Evolutionary conservation across 2,797 vertebrate genomes (phyloP).

Genomic region (Podarcis siculus): DNA sequence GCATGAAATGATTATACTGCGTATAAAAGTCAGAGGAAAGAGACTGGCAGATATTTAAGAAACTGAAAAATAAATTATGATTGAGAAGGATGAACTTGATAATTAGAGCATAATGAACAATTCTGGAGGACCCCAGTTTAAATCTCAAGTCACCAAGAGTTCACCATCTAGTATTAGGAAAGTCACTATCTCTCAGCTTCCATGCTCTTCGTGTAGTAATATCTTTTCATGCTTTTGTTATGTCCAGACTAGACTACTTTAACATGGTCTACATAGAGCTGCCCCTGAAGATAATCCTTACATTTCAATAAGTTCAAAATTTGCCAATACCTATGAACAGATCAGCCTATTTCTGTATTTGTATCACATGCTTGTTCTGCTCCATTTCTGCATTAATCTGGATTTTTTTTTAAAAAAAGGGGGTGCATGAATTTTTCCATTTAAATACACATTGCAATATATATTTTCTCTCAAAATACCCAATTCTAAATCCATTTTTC

Average conservation of each 20-base stretch:
- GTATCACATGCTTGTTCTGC: no score
- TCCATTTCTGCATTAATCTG: no score
- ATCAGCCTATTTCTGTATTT: no score
- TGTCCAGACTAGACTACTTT: neutral
- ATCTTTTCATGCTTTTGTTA: neutral
- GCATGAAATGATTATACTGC: no score
- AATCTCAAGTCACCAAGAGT: neutral
- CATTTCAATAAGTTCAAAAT: neutral
- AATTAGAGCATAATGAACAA: neutral
- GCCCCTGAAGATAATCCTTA: neutral
- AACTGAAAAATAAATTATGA: neutral
- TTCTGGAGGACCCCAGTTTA: neutral
- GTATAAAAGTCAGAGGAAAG: neutral
- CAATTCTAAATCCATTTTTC: no score
- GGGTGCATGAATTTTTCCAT: no score
- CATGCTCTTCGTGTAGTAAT: neutral
- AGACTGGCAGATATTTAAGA: neutral
- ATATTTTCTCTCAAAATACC: no score
- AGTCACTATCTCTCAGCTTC: neutral
- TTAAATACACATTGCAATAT: no score
- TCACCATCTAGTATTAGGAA: neutral
- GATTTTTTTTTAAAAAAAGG: no score
- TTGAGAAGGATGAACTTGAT: neutral
- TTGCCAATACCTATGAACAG: neutral
- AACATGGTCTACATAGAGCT: no score